Evolutionary conservation across 2,888 invertebrate species (phyloP).

Genomic region (Agrenia bidenticulata): DNA sequence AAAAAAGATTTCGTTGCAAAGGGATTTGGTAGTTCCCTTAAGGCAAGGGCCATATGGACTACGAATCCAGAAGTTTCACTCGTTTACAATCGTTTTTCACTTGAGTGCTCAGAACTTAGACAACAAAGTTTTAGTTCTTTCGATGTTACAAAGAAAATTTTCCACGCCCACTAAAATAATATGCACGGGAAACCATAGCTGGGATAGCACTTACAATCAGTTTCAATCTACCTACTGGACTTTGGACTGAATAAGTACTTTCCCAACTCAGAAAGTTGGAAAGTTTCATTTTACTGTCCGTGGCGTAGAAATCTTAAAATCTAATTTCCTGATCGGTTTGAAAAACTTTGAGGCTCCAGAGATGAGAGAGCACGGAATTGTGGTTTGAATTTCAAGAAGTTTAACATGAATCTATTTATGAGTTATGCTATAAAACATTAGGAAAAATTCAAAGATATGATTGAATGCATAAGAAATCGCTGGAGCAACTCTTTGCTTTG

Average conservation of each 20-base stretch:
- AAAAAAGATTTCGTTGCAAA: background rate
- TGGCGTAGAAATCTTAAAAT: background rate
- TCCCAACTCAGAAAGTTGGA: background rate
- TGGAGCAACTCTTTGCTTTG: no score
- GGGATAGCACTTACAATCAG: slow-evolving; percentile 1
- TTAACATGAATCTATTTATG: background rate
- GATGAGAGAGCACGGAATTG: no score
- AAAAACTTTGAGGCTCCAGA: background rate
- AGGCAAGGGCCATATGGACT: no score
- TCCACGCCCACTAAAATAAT: background rate
- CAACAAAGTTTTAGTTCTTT: slow-evolving; percentile 20
- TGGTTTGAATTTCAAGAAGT: background rate
- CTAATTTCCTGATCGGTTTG: background rate
- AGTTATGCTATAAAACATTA: no score
- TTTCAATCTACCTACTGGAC: background rate
- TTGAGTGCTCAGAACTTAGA: slow-evolving; percentile 20
- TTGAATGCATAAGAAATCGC: no score
- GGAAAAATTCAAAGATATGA: no score
- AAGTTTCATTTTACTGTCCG: background rate
- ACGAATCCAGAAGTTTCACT: background rate
- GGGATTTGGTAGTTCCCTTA: no score
- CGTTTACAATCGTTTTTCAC: slow-evolving; percentile 25
- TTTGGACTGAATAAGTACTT: slow-evolving; percentile 7
- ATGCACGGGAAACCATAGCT: background rate
- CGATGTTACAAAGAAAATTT: background rate